A percentile compares a stretch with the other conserved stretches of the same genome.
phyloP scores from a whole-genome alignment of 2,888 invertebrate genomes.

The Eledona agricola region DNA sequence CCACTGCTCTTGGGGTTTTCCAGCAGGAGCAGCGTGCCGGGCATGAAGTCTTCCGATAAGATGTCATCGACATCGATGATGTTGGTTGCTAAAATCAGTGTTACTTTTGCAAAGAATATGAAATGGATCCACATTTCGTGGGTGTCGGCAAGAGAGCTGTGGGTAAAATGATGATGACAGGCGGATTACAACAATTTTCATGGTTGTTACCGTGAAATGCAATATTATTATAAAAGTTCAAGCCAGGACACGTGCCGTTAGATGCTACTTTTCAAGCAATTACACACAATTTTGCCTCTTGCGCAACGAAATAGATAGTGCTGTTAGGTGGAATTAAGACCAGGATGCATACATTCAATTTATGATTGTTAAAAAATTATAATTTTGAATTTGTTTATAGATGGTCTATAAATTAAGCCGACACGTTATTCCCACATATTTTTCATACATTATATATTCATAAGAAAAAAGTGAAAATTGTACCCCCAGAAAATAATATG shows the following conservation, averaged over 20 bases:
- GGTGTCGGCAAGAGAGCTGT: no score
- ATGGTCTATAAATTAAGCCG: no score
- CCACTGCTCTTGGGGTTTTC: constrained; percentile 61
- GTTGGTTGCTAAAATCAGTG: constrained; percentile 16
- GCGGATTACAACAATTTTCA: constrained; percentile 39
- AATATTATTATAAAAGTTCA: constrained; percentile 38
- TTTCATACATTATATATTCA: no score
- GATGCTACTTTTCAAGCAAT: constrained; percentile 3
- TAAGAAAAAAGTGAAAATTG: no score
- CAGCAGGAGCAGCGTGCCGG: constrained; percentile 69
- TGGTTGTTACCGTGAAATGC: constrained; percentile 42
- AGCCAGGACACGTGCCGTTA: constrained; percentile 15
- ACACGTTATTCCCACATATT: no score
- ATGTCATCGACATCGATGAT: constrained; percentile 71
- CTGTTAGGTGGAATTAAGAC: no score
- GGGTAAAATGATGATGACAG: no score
- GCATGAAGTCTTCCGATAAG: constrained; percentile 74
- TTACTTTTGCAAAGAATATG: constrained; percentile 1
- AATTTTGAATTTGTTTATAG: no score
- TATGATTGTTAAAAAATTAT: no score
- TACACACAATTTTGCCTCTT: constrained; percentile 13
- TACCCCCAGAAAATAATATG: no score
- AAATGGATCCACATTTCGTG: no score
- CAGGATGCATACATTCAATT: no score
- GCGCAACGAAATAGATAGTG: not conserved